Evolutionary conservation across 2,113 vertebrate species (phyloP).

Genomic region (Protobothrops flavoviridis): DNA sequence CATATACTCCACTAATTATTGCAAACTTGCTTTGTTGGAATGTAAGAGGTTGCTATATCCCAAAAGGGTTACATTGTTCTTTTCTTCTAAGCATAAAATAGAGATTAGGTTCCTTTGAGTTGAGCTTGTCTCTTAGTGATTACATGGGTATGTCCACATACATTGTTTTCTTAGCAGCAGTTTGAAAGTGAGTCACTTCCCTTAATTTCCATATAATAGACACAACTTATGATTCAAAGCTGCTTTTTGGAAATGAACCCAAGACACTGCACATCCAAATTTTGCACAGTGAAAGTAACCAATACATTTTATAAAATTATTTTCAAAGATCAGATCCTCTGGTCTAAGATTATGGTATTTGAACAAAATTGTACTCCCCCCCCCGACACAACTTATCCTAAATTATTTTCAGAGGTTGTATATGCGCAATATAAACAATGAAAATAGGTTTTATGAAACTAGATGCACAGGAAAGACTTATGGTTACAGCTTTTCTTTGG

Average conservation of each 20-base stretch:
- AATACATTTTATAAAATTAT: background rate
- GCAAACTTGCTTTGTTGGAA: background rate
- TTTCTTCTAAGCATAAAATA: background rate
- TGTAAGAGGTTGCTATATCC: background rate
- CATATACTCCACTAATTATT: background rate
- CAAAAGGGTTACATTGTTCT: background rate
- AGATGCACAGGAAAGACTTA: background rate
- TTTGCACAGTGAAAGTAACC: background rate
- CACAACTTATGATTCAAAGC: background rate
- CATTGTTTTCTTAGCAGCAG: background rate
- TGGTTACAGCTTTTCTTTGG: background rate
- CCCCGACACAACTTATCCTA: background rate
- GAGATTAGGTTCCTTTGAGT: background rate
- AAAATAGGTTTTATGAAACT: background rate
- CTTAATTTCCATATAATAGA: background rate
- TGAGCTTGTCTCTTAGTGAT: background rate
- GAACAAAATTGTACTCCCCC: background rate
- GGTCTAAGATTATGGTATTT: background rate
- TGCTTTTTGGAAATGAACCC: background rate
- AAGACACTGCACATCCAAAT: background rate
- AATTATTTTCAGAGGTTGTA: background rate
- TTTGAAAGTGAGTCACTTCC: background rate
- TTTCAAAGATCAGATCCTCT: background rate
- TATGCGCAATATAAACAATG: background rate
- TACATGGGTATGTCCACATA: background rate